Conservation (phyloP, 2,888 invertebrate genomes). For the Xestobium rufovillosum region DNA sequence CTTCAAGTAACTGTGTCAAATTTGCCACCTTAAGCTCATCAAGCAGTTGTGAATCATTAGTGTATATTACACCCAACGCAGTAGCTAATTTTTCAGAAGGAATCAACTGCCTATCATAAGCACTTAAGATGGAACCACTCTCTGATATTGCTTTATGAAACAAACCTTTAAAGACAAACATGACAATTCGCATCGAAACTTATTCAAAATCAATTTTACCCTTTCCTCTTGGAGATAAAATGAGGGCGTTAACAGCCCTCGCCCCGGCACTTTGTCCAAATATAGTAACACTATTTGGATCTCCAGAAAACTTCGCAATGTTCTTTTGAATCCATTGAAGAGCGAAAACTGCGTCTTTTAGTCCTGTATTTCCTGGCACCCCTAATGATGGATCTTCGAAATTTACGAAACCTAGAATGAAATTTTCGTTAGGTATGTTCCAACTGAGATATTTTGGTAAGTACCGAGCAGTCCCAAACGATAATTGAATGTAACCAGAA, state of each 20-base stretch:
- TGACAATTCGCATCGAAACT: neutral
- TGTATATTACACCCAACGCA: conserved; percentile 28
- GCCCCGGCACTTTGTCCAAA: conserved; percentile 50
- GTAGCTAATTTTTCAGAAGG: conserved; percentile 28
- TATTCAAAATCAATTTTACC: conserved; percentile 13
- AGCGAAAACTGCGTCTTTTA: conserved; percentile 46
- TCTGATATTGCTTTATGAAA: conserved; percentile 36
- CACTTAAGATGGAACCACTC: conserved; percentile 31
- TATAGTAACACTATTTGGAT: no score
- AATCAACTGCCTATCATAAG: conserved; percentile 30
- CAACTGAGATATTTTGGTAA: no score
- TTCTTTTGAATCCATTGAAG: conserved; percentile 47
- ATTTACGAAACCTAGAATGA: conserved; percentile 42
- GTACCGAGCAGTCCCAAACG: conserved; percentile 36
- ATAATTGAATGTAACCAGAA: conserved; percentile 39
- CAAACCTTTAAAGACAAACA: conserved; percentile 27
- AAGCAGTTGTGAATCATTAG: conserved; percentile 30
- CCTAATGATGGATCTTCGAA: conserved; percentile 42
- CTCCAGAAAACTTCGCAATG: no score
- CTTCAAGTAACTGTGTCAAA: no score
- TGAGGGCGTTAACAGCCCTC: conserved; percentile 44
- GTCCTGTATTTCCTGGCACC: conserved; percentile 49
- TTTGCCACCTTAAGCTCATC: no score
- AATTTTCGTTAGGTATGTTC: neutral
- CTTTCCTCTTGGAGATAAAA: conserved; percentile 43